Evolutionary conservation across 2,797 vertebrate genomes (phyloP).

Genomic region (Danio tinwini): DNA sequence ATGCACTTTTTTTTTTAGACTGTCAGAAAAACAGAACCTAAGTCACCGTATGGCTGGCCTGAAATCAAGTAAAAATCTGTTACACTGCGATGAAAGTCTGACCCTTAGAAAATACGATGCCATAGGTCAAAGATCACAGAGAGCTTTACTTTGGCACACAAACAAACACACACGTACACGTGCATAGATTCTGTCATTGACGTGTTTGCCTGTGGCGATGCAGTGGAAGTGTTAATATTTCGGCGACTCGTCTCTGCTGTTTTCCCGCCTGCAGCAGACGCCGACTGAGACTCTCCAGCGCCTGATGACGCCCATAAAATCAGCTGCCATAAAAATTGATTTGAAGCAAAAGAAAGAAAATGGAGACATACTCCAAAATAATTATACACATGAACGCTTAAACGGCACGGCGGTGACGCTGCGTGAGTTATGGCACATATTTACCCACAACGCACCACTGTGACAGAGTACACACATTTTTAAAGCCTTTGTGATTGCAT

Average conservation of each 20-base stretch:
- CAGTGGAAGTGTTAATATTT: constrained; percentile 62
- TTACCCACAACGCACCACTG: constrained; percentile 55
- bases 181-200: constrained; percentile 42
- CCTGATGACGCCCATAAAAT: constrained; percentile 66
- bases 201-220: constrained; percentile 51
- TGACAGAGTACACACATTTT: constrained; percentile 54
- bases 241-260: constrained; percentile 62
- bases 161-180: constrained; percentile 45
- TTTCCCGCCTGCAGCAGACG: constrained; percentile 58
- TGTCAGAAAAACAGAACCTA: neutral
- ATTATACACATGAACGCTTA: constrained; percentile 69
- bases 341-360: constrained; percentile 67
- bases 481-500: constrained; percentile 58
- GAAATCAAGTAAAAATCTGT: constrained; percentile 29
- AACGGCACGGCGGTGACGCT: constrained; percentile 55
- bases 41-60: neutral
- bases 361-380: constrained; percentile 69
- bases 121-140: constrained; percentile 45
- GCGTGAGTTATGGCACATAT: constrained; percentile 61
- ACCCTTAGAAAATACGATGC: constrained; percentile 26
- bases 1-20: too few relatives aligned
- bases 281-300: constrained; percentile 56
- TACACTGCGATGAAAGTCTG: constrained; percentile 33
- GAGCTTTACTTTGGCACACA: constrained; percentile 44
- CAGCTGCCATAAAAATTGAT: constrained; percentile 69